Base-by-base conservation (phyloP, 2,797 vertebrate genomes). In the Gallirallus australis region DNA sequence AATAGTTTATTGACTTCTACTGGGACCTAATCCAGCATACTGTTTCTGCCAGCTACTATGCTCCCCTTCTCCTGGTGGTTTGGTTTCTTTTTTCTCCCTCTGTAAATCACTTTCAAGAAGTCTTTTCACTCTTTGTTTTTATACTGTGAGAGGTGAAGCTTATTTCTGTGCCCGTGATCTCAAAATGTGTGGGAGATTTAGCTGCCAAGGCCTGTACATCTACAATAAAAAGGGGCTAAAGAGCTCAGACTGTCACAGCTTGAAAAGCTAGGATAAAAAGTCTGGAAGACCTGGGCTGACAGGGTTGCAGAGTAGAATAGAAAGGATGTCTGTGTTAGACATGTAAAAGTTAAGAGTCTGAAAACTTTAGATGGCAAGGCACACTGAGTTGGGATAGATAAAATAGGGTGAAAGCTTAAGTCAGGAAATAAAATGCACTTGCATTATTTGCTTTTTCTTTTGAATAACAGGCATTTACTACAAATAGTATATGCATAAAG, bases 71-170 rank as follows among this genome's bases (percentile, higher is more conserved):
- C 3, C 28, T 84, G 24, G 6, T 42, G 9, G 7, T 31, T 82
- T 79, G 4, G 8, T 71, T 82, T 71, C 45, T n/a, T 52, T 89
- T 90, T 68, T 56, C 35, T 63, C 13, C 5, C 14, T 72, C 31
- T 79, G 12, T 65, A 73, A 25, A 76, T 77, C 37, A 57, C 28
- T 94, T 86, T 64, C 48, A 81, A 64, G 53, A 68, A 66, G 69
- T 50, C 65, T 83, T 96, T 96, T 81, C 69, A 69, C 11, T 78
- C 86, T 86, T 77, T 88, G n/a, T 78, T 90, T 93, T 53, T 69
- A 61, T 48, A 93, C 69, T 81, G 13, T 33, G 61, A 0, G 0
- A 90, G 31, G 7, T 82, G 45, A 79, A 90, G 48, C 61, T 90
- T 80, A 57, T 78, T 92, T 88, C 83, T 90, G 31, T 53, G 72